These are phyloP conservation scores for Pedionomus torquatus DNA, from an alignment of 2,113 vertebrate genomes.

Conservation along the genomic window DNA sequence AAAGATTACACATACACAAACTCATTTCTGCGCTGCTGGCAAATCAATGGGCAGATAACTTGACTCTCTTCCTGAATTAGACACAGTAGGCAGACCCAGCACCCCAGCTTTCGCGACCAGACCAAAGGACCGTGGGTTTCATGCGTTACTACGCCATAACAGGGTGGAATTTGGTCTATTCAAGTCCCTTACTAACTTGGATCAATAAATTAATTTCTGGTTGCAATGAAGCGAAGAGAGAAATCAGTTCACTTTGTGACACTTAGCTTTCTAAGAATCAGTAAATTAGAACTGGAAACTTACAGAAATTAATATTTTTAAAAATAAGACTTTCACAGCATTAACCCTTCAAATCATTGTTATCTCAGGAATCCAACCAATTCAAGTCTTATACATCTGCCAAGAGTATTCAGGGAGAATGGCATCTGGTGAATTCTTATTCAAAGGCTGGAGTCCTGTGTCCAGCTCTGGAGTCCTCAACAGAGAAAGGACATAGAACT, in stretches of 20 bases:
- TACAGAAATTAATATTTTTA: background rate
- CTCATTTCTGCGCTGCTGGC: background rate
- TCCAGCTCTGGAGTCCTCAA: too few relatives aligned
- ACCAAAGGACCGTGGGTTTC: background rate
- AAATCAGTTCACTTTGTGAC: background rate
- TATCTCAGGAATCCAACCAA: background rate
- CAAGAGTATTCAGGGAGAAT: background rate
- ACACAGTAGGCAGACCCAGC: background rate
- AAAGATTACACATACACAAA: background rate
- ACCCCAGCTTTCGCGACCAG: background rate
- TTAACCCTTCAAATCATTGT: background rate
- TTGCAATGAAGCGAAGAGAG: background rate
- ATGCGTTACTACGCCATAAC: background rate
- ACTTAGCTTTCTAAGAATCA: background rate
- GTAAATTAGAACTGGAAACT: background rate
- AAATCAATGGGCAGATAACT: background rate
- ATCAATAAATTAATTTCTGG: background rate
- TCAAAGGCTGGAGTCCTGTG: too few relatives aligned
- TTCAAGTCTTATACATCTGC: background rate
- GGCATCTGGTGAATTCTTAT: too few relatives aligned
- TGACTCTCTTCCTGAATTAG: conserved; percentile 25
- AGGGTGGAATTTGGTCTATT: conserved; percentile 34
- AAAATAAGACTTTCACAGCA: background rate
- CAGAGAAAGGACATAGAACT: too few relatives aligned
- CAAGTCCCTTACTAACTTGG: background rate